Base-by-base conservation (phyloP, 1,140 invertebrate species). In the Physella acuta region DNA sequence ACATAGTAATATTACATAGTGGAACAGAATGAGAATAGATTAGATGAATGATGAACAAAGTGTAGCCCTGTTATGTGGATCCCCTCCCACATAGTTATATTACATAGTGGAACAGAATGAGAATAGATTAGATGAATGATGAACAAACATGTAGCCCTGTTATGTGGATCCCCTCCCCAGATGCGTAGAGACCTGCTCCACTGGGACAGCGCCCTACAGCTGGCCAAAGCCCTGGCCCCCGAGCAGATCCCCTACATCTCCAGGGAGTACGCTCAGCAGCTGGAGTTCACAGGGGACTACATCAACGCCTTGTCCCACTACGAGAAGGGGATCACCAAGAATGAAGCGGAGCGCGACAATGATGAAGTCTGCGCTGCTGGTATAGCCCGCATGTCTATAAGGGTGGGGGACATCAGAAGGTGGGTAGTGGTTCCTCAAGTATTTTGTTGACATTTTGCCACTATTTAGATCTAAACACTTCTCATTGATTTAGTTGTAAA, bases 241-340 rank as follows among this genome's bases (percentile, higher is more conserved):
- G 88, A 91, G n/a, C 90, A 94, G 81, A 91, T 97, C 67, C 92
- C 94, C 0, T 90, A 88, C 72, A 94, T 98, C 73, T 92, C 93
- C 0, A 88, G 91, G 66, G 93, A 98, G 84, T 97, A 97, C 83
- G 97, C 96, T 0, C 91, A 94, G 78, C 95, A 99, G 81, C 86
- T 98, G 52, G 97, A 99, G 86, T 94, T 98, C 79, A 93, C 90
- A 91, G 88, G 88, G 3, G 86, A 89, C 76, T 88, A 88, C 77
- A 80, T 84, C 60, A 85, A 85, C 53, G 87, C 89, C 5, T 79
- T 89, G 58, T 79, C 78, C 16, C 85, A 89, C 75, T 89, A 88
- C 76, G 88, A 89, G 77, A 84, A 86, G 69, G 89, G 85, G 4
- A 77, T 85, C 37, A 85, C 83, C 3, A 75, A 80, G 61, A 79